A percentile compares a stretch with the other conserved stretches of the same genome.
Evolutionary conservation across 2,113 vertebrate genomes (phyloP).

Genomic region (Tor tambroides): DNA sequence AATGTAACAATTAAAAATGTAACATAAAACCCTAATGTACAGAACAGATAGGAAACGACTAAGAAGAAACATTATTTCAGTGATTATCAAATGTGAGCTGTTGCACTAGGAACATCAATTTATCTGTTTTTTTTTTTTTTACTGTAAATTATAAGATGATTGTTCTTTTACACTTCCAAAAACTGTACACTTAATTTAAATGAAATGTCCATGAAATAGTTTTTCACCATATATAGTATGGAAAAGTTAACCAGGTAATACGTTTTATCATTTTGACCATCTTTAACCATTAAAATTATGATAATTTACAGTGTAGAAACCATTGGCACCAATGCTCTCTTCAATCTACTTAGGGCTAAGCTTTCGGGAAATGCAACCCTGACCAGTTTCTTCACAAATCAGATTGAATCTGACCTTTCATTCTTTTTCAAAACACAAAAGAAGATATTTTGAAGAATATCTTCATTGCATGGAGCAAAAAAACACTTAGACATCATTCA

Average conservation of each 20-base stretch:
- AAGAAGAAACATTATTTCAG: too few relatives aligned
- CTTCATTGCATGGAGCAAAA: neutral
- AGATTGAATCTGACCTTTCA: neutral
- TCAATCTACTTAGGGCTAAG: too few relatives aligned
- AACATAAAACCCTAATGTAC: too few relatives aligned
- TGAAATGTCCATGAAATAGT: neutral
- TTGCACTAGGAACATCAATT: neutral
- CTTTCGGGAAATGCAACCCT: neutral
- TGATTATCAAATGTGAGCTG: neutral
- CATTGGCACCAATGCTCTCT: too few relatives aligned
- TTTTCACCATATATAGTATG: neutral
- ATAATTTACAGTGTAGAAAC: neutral
- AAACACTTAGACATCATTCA: neutral
- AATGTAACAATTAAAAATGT: neutral
- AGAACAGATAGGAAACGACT: too few relatives aligned
- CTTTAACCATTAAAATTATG: neutral
- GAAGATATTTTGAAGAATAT: neutral
- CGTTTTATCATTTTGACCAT: neutral
- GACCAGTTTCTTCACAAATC: neutral
- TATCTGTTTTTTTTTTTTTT: too few relatives aligned
- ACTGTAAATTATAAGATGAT: too few relatives aligned
- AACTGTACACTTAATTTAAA: neutral
- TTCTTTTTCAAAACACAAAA: neutral
- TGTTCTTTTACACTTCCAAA: too few relatives aligned
- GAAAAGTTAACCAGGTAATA: neutral